Percentiles rank a stretch among this genome's conserved stretches.
Conservation (phyloP, 2,113 vertebrate species). For the Peromyscus leucopus region DNA sequence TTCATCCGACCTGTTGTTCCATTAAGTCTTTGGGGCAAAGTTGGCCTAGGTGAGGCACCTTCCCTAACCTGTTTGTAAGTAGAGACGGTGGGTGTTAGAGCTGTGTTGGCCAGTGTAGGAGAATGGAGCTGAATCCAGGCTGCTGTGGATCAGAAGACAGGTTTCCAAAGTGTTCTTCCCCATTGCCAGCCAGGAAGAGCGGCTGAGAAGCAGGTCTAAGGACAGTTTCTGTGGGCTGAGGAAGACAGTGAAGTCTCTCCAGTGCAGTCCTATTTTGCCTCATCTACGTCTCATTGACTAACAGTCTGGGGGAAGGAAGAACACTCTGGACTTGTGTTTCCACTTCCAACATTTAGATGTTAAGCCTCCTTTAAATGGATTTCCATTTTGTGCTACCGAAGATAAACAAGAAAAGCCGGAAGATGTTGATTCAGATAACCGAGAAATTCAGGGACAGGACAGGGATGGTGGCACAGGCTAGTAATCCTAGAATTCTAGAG, state of each 20-base stretch:
- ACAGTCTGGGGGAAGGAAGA: neutral
- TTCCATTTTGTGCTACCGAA: slow-evolving; percentile 12
- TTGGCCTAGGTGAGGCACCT: neutral
- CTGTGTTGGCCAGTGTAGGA: neutral
- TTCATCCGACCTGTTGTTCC: neutral
- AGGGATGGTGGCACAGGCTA: neutral
- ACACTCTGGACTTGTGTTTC: neutral
- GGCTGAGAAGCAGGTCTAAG: neutral
- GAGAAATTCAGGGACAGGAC: no score
- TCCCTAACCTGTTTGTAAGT: neutral
- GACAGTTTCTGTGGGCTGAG: neutral
- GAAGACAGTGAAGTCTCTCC: neutral
- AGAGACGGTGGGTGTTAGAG: neutral
- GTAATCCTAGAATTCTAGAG: neutral
- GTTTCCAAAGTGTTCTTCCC: neutral
- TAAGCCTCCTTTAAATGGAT: neutral
- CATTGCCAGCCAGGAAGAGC: neutral
- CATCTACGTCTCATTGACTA: neutral
- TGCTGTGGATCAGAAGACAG: neutral
- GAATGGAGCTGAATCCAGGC: neutral
- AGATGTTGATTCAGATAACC: neutral
- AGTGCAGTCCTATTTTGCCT: neutral
- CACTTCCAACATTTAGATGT: neutral
- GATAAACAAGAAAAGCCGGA: slow-evolving; percentile 7
- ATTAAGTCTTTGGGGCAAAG: neutral